Percentiles rank a stretch among this genome's conserved stretches.
phyloP scores from a whole-genome alignment of 2,888 invertebrate species.

The Lagria hirta region DNA sequence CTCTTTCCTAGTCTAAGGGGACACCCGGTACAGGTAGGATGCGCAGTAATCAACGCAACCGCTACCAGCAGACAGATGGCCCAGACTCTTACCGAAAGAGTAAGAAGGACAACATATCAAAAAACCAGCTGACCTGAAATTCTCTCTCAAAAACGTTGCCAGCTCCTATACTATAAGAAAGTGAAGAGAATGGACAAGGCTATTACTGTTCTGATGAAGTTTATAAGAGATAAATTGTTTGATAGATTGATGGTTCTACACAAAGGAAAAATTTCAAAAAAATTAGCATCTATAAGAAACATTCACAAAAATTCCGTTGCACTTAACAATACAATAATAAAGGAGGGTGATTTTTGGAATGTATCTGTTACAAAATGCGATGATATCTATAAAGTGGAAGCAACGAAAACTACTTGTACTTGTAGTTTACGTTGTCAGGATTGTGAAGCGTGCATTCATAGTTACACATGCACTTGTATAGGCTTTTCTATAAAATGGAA shows the following conservation, averaged over 20 bases:
- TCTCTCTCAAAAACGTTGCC: too few relatives aligned
- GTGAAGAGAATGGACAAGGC: conserved; percentile 33
- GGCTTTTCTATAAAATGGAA: conserved; percentile 19
- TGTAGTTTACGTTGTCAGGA: conserved; percentile 20
- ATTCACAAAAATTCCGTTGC: conserved; percentile 18
- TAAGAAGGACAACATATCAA: too few relatives aligned
- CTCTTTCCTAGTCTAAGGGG: too few relatives aligned
- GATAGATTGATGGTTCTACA: conserved; percentile 28
- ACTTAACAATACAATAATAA: conserved; percentile 9
- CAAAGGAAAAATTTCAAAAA: conserved; percentile 34
- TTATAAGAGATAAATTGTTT: conserved; percentile 34
- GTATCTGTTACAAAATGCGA: conserved; percentile 9
- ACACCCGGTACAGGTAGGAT: too few relatives aligned
- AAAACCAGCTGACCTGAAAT: too few relatives aligned
- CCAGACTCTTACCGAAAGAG: too few relatives aligned
- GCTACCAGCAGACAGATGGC: too few relatives aligned
- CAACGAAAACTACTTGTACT: conserved; percentile 9
- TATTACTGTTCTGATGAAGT: conserved; percentile 31
- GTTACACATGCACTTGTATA: conserved; percentile 23
- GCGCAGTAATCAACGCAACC: too few relatives aligned
- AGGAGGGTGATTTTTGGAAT: conserved; percentile 14
- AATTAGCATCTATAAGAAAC: conserved; percentile 19
- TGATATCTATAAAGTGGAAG: conserved; percentile 12
- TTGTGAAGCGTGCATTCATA: conserved; percentile 26
- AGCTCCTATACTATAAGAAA: too few relatives aligned